Evolutionary conservation across 2,113 vertebrate genomes (phyloP).

Genomic region (Esox niger): DNA sequence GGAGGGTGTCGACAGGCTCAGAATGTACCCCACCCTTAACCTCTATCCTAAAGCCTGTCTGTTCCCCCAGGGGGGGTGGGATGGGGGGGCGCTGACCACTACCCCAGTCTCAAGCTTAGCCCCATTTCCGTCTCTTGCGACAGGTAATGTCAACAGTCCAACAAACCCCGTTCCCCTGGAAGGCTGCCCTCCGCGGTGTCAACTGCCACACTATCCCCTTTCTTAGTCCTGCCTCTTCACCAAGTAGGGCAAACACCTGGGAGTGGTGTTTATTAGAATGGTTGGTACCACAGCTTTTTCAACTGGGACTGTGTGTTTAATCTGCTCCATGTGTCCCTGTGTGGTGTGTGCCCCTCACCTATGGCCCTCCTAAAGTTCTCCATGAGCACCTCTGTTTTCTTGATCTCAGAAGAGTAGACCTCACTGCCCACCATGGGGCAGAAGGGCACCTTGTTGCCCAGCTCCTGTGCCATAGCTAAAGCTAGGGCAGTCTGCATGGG

Average conservation of each 20-base stretch:
- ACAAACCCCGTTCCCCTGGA: constrained; percentile 70
- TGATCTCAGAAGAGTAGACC: constrained; percentile 97
- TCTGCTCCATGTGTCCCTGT: neutral
- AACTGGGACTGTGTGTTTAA: neutral
- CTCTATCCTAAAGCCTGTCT: neutral
- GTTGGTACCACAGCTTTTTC: neutral
- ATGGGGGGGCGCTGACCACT: constrained; percentile 54
- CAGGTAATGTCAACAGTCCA: constrained; percentile 82
- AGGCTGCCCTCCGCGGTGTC: constrained; percentile 41
- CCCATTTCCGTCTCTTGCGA: constrained; percentile 81
- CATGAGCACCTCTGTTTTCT: constrained; percentile 98
- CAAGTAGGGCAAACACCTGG: constrained; percentile 10
- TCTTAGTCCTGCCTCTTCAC: constrained; percentile 27
- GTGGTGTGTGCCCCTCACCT: constrained; percentile 72
- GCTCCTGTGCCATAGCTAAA: constrained; percentile 92
- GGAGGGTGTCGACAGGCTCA: constrained; percentile 68
- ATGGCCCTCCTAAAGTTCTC: constrained; percentile 98
- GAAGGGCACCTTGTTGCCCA: constrained; percentile 97
- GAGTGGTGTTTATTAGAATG: neutral
- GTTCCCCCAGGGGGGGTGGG: constrained; percentile 36
- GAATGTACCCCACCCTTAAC: constrained; percentile 46
- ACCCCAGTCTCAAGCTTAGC: constrained; percentile 48
- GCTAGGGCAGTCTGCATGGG: constrained; percentile 87
- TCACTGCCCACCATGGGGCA: constrained; percentile 99
- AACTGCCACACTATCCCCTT: constrained; percentile 51